Conservation (phyloP, 2,797 vertebrate species). For the Momotus momota region DNA sequence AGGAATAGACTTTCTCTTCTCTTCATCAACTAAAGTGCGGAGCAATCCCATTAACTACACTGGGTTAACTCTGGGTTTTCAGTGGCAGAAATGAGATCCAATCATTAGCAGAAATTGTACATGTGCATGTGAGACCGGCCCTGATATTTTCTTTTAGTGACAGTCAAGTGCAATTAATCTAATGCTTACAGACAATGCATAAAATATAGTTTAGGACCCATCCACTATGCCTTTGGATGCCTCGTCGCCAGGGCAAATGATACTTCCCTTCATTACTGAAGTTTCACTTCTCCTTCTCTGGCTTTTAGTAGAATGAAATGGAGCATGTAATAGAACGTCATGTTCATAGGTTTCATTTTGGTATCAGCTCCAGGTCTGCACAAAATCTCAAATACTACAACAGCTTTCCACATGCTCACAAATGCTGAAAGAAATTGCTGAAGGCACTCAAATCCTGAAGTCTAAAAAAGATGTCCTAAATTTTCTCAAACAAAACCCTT, state of each 20-base stretch:
- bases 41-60: background rate
- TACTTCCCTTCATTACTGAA: background rate
- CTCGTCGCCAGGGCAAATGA: background rate
- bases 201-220: background rate
- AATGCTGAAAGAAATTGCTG: slow-evolving; percentile 7
- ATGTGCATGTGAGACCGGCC: background rate
- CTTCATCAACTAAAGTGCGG: background rate
- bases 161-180: background rate
- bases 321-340: slow-evolving; percentile 38
- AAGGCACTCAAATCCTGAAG: background rate
- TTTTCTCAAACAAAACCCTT: background rate
- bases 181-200: background rate
- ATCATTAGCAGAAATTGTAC: background rate
- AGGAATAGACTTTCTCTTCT: background rate
- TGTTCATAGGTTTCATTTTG: background rate
- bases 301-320: slow-evolving; percentile 31
- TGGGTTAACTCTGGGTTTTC: background rate
- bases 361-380: slow-evolving; percentile 18
- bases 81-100: background rate
- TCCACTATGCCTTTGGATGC: background rate
- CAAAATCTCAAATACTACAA: background rate
- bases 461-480: slow-evolving; percentile 4
- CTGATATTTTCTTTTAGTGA: background rate
- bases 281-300: background rate
- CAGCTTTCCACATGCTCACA: background rate